Evolutionary conservation across 2,113 vertebrate genomes (phyloP).

Genomic region (Protomyctophum bolini): DNA sequence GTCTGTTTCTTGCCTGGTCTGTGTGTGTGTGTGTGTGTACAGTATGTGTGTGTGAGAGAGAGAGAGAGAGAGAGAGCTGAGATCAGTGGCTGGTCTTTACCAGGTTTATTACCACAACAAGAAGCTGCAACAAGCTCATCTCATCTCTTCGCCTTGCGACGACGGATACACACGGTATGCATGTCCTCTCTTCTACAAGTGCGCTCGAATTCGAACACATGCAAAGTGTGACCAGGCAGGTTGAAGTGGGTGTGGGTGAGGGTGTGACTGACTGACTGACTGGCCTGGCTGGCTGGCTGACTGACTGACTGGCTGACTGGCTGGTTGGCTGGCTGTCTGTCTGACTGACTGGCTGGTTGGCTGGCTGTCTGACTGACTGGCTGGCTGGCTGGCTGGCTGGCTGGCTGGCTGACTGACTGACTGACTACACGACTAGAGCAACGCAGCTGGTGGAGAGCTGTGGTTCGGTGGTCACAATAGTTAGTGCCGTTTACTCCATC

Average conservation of each 20-base stretch:
- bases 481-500: no score
- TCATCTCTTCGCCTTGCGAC: slow-evolving; percentile 22
- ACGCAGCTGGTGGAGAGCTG: no score
- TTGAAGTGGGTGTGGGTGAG: neutral
- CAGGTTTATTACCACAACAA: slow-evolving; percentile 38
- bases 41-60: slow-evolving; percentile 1
- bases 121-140: slow-evolving; percentile 30
- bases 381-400: neutral
- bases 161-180: slow-evolving; percentile 33
- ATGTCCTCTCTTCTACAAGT: slow-evolving; percentile 40
- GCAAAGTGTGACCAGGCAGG: slow-evolving; percentile 5
- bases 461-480: no score
- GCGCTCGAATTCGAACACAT: neutral
- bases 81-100: slow-evolving; percentile 46
- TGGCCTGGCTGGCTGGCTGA: neutral
- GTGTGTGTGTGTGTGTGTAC: slow-evolving; percentile 18
- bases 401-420: neutral
- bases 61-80: slow-evolving; percentile 27
- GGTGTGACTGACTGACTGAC: neutral
- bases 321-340: neutral
- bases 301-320: neutral
- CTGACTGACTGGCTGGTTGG: neutral
- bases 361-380: neutral
- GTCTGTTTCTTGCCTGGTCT: slow-evolving; percentile 32
- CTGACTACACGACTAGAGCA: no score